phyloP scores from a whole-genome alignment of 2,888 invertebrate genomes.

The Prenolepis imparis region DNA sequence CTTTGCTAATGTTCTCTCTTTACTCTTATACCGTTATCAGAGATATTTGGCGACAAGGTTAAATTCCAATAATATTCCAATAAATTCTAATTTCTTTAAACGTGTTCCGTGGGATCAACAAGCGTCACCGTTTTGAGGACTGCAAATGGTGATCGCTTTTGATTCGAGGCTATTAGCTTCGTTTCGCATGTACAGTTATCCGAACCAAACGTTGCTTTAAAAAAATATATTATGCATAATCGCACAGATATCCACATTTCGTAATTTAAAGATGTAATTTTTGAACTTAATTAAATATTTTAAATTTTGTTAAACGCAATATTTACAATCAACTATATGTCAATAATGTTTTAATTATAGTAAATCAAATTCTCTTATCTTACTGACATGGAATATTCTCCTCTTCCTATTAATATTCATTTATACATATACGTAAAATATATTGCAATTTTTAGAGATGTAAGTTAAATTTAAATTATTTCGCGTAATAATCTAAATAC shows the following conservation, averaged over 20 bases:
- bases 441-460: background rate
- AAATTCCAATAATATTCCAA: slow-evolving; percentile 28
- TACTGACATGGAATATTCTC: background rate
- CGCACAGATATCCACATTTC: background rate
- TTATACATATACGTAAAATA: background rate
- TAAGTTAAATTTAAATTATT: background rate
- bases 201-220: slow-evolving; percentile 5
- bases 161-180: slow-evolving; percentile 70
- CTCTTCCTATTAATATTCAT: background rate
- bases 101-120: slow-evolving; percentile 35
- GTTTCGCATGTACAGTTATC: slow-evolving; percentile 58
- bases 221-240: background rate
- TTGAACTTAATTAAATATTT: background rate
- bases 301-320: background rate
- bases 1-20: slow-evolving; percentile 24
- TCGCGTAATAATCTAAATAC: slow-evolving; percentile 12
- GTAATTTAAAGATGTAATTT: background rate
- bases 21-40: slow-evolving; percentile 34
- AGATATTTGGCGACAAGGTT: slow-evolving; percentile 36
- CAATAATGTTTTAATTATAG: background rate
- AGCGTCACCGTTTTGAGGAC: slow-evolving; percentile 36
- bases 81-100: slow-evolving; percentile 62
- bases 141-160: slow-evolving; percentile 58
- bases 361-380: background rate
- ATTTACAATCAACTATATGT: background rate